phyloP scores from a whole-genome alignment of 2,113 vertebrate genomes.

The Tyto alba region DNA sequence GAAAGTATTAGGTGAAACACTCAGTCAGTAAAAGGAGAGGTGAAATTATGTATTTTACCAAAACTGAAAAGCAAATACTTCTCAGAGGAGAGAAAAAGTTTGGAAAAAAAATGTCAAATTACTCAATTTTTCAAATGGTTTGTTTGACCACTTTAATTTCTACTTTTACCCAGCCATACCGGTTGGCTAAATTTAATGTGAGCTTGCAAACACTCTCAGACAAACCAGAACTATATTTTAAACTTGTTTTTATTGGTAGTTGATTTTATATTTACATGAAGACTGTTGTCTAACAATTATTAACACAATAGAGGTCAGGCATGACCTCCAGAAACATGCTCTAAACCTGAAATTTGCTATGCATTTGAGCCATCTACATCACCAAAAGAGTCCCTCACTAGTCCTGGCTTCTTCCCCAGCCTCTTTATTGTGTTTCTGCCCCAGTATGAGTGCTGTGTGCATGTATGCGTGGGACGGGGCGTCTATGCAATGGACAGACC shows the following conservation, averaged over 20 bases:
- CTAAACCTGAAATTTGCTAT: background rate
- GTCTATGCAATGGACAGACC: fast-evolving
- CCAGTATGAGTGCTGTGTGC: background rate
- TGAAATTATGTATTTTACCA: background rate
- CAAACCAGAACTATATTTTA: background rate
- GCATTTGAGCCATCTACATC: background rate
- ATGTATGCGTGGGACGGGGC: fast-evolving
- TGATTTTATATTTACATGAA: background rate
- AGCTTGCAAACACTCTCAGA: background rate
- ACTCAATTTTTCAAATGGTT: background rate
- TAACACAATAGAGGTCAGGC: background rate
- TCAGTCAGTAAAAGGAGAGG: background rate
- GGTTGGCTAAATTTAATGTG: background rate
- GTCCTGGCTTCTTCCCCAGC: background rate
- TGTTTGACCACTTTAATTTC: background rate
- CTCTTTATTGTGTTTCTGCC: background rate
- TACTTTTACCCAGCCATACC: background rate
- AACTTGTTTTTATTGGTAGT: background rate
- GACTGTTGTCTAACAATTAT: background rate
- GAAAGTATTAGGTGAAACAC: background rate
- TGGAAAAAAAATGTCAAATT: background rate
- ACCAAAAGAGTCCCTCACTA: background rate
- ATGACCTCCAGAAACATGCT: background rate
- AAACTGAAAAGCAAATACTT: background rate
- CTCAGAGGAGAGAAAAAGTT: background rate